phyloP scores from a whole-genome alignment of 2,113 vertebrate species.

The Poeciliopsis occidentalis region DNA sequence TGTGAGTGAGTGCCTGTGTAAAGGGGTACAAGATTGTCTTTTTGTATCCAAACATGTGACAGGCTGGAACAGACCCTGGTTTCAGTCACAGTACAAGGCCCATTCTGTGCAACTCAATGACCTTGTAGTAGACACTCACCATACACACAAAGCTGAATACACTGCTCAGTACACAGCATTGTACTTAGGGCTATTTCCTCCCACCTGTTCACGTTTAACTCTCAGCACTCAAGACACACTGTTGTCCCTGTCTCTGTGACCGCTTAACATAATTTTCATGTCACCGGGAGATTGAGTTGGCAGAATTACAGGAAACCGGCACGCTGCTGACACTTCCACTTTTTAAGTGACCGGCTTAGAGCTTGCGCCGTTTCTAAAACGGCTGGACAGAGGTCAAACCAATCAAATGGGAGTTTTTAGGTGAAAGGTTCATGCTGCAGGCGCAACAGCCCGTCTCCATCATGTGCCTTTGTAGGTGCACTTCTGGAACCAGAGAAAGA shows the following conservation, averaged over 20 bases:
- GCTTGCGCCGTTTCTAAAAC: conserved; percentile 60
- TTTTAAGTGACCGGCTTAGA: conserved; percentile 40
- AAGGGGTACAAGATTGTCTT: conserved; percentile 70
- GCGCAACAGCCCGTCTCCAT: conserved; percentile 49
- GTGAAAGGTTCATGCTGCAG: conserved; percentile 35
- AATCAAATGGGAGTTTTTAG: conserved; percentile 31
- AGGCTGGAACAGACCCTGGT: conserved; percentile 78
- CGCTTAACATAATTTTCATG: conserved; percentile 39
- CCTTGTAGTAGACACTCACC: conserved; percentile 34
- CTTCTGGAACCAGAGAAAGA: conserved; percentile 65
- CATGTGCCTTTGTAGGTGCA: conserved; percentile 69
- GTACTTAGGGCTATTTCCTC: conserved; percentile 69
- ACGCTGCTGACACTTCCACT: conserved; percentile 33
- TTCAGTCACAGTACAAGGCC: conserved; percentile 83
- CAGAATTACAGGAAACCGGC: conserved; percentile 56
- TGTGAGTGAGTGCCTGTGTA: conserved; percentile 7
- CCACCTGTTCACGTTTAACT: conserved; percentile 73
- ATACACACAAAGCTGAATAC: conserved; percentile 14
- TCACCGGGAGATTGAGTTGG: conserved; percentile 53
- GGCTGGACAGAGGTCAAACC: conserved; percentile 36
- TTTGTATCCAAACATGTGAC: conserved; percentile 78
- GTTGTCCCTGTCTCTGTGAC: conserved; percentile 13
- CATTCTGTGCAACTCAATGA: conserved; percentile 60
- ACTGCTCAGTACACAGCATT: conserved; percentile 16
- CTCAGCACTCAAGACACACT: conserved; percentile 1